Percentiles rank a stretch among this genome's conserved stretches.
phyloP scores from a whole-genome alignment of 2,797 vertebrate genomes.

The Alfaro cultratus region DNA sequence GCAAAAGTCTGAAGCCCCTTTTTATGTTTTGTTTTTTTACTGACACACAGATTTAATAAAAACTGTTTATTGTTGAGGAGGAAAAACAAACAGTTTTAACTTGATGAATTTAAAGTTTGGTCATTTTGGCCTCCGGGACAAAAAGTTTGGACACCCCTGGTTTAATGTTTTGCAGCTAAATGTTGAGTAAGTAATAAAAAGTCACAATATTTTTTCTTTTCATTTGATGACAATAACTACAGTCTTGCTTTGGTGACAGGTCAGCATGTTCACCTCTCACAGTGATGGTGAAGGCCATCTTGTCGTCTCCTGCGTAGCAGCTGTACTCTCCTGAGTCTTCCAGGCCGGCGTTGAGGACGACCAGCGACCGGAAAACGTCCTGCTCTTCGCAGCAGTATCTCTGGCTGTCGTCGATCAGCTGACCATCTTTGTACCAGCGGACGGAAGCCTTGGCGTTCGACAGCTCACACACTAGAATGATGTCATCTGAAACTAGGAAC shows the following conservation, averaged over 20 bases:
- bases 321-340: slow-evolving; percentile 90
- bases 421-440: slow-evolving; percentile 92
- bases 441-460: slow-evolving; percentile 85
- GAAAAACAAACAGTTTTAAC: no score
- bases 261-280: slow-evolving; percentile 86
- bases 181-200: no score
- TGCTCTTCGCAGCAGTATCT: slow-evolving; percentile 87
- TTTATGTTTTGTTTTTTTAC: no score
- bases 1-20: no score
- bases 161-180: no score
- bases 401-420: slow-evolving; percentile 84
- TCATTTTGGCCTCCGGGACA: no score
- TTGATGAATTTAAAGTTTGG: no score
- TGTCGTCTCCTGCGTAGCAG: slow-evolving; percentile 89
- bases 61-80: no score
- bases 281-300: slow-evolving; percentile 87
- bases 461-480: slow-evolving; percentile 90
- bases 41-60: no score
- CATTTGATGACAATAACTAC: background rate
- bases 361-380: slow-evolving; percentile 84
- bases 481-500: slow-evolving; percentile 86
- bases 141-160: no score
- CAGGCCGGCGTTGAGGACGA: slow-evolving; percentile 82
- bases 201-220: no score
- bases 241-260: background rate